Evolutionary conservation across 2,113 vertebrate genomes (phyloP), one percentile per base, ranked within the genome.

Genomic region (Lichenostomus cassidix): DNA sequence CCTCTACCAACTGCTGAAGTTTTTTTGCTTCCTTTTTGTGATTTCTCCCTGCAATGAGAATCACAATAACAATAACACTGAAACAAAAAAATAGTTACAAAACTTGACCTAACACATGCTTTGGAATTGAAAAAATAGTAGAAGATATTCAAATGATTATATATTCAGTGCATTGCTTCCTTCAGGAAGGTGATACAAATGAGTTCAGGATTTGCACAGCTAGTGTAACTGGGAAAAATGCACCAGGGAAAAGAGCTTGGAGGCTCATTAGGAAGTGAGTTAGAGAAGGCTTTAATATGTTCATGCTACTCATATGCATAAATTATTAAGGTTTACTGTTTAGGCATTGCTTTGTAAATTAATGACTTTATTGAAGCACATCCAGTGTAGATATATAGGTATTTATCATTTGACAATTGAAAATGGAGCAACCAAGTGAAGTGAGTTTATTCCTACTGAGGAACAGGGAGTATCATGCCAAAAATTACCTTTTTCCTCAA

Each of bases 321-420:
- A 39, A 49, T 58, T 5, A 67, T 28, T 64, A 33, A 79, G 7
- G 3, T 64, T 76, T 83, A 29, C 13, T 56, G 3, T 5, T 92
- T 55, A 80, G 23, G 37, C 21, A 39, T 47, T 31, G 4, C 7
- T 65, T 80, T 28, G 12, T 31, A 83, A 79, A 59, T 71, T 5
- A 13, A 15, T 41, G 2, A 25, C 12, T 87, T 73, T 15, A 77
- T 35, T 71, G 63, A 85, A 71, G 23, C 8, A 46, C 28, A 74
- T 1, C 2, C 9, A 35, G 8, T 29, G 23, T 12, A 69, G 31
- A n/a, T 3, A 23, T 23, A 8, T 10, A 46, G 12, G 3, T 56
- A 37, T 64, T 79, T 56, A 41, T 46, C 8, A n/a, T 63, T 50
- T 7, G 12, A 24, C 60, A 91, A 39, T 19, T 42, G 35, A 55